Evolutionary conservation across 2,797 vertebrate species (phyloP), one percentile per base, ranked within the genome.

Genomic region (Crenichthys baileyi): DNA sequence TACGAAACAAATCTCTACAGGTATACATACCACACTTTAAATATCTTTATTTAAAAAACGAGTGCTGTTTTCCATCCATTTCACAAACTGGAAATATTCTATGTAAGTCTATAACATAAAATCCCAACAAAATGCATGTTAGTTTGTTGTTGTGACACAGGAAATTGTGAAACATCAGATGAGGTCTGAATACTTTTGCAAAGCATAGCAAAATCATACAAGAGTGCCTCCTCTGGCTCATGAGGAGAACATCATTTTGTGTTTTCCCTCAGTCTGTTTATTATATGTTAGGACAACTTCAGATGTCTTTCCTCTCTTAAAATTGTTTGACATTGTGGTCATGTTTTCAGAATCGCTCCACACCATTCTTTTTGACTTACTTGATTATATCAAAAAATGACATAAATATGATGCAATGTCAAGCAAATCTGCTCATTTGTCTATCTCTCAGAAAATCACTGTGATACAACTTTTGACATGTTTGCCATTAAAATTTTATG

Each of bases 351-450:
- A 56, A 72, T 83, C 60, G 48, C 81, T 79, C 73, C 70, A 79
- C 83, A 83, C 71, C 80, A 76, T 63, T 87, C 77, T 77, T 83
- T 89, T 83, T 85, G 70, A 87, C 83, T 87, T 79, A 84, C 88
- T 89, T 77, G 84, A 90, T 91, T 84, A 89, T 77, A 88, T 87
- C 71, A 89, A 90, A 88, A 90, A 90, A 86, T 90, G 41, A 70
- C 84, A 82, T 84, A 79, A 85, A 83, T 83, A 85, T 93, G 91
- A 93, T 89, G 92, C 91, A 94, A 94, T 39, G 87, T 91, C 87
- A 89, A 91, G 93, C 85, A 92, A 93, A 92, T 91, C 87, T 89
- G 81, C 85, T 89, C 87, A 91, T 93, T 94, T 93, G 89, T 92
- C 89, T 81, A 88, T 92, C 82, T 85, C 71, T 26, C 78, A 83